Base-by-base conservation (phyloP, 2,888 invertebrate genomes). In the Ectobius pallidus region DNA sequence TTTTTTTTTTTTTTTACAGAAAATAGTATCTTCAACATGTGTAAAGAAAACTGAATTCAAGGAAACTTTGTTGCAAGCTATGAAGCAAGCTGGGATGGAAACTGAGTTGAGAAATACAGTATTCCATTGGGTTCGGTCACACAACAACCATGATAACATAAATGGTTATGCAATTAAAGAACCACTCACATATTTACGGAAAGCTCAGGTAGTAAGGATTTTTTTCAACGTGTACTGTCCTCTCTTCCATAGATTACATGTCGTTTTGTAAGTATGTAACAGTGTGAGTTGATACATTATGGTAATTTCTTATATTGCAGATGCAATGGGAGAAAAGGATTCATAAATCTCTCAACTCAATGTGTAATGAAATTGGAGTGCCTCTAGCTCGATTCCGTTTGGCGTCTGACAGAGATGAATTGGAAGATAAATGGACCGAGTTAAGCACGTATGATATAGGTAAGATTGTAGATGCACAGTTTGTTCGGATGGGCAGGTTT, bases 271-370 rank as follows among this genome's bases (percentile, higher is more conserved):
- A n/a, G n/a, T n/a, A n/a, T n/a, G n/a, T n/a, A n/a, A n/a, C n/a
- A n/a, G n/a, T n/a, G n/a, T n/a, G n/a, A n/a, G n/a, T n/a, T n/a
- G n/a, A 34, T 6, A 34, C 14, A 30, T 30, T 4, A 30, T 16
- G 30, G 9, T 20, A 20, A 22, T 52, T 11, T 58, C 63, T 25
- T 63, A 27, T 39, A 34, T 71, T 69, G 14, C 70, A 81, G 80
- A 88, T 91, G 30, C 92, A 93, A 77, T 98, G 97, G 97, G 97
- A 97, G 81, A 92, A 95, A 78, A 87, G 97, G 75, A 95, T 98
- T 69, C 92, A 96, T 78, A 97, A 97, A 84, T 97, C 96, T 25
- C 85, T 98, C 71, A 96, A 96, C 84, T 96, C 96, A 1, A 97
- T 97, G 94, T 95, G 96, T 79, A 91, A 90, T 55, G 97, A 98